A percentile compares a stretch with the other conserved stretches of the same genome.
These are phyloP conservation scores for Drosophila gunungcola DNA, from an alignment of 1,140 invertebrate genomes.

Conservation along the genomic window DNA sequence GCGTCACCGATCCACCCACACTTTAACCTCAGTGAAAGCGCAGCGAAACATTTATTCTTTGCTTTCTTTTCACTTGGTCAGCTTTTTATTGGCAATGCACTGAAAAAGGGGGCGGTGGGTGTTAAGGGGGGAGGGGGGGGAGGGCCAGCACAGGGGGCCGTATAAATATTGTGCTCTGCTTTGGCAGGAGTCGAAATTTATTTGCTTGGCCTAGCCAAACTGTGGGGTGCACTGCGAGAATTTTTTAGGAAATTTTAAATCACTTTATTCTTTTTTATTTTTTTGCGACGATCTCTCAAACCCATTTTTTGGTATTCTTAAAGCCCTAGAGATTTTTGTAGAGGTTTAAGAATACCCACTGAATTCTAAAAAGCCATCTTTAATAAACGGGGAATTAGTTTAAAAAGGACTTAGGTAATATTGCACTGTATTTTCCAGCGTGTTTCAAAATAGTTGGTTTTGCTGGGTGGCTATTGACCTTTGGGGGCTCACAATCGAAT, in stretches of 20 bases:
- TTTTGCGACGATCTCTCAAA: too few relatives aligned
- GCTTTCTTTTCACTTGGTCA: conserved; percentile 48
- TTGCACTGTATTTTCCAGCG: neutral
- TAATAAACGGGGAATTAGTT: too few relatives aligned
- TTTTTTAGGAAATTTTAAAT: too few relatives aligned
- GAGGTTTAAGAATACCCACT: too few relatives aligned
- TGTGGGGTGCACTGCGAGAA: neutral
- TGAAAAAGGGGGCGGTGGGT: conserved; percentile 7
- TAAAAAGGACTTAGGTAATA: neutral
- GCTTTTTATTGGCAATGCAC: conserved; percentile 59
- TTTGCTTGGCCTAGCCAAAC: conserved; percentile 29
- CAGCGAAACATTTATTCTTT: conserved; percentile 38
- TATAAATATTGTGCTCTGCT: conserved; percentile 37
- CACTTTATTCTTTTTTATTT: too few relatives aligned
- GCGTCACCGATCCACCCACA: conserved; percentile 12
- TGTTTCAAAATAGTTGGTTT: neutral
- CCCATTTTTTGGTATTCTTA: too few relatives aligned
- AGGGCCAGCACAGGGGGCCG: neutral
- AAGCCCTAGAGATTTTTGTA: too few relatives aligned
- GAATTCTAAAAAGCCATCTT: too few relatives aligned
- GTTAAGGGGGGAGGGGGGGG: neutral
- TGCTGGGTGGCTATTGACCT: conserved; percentile 46
- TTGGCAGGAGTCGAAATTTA: conserved; percentile 48
- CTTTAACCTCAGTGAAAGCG: conserved; percentile 29
- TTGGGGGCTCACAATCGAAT: conserved; percentile 19